phyloP scores from a whole-genome alignment of 2,888 invertebrate species.

The Calliopum simillimum region DNA sequence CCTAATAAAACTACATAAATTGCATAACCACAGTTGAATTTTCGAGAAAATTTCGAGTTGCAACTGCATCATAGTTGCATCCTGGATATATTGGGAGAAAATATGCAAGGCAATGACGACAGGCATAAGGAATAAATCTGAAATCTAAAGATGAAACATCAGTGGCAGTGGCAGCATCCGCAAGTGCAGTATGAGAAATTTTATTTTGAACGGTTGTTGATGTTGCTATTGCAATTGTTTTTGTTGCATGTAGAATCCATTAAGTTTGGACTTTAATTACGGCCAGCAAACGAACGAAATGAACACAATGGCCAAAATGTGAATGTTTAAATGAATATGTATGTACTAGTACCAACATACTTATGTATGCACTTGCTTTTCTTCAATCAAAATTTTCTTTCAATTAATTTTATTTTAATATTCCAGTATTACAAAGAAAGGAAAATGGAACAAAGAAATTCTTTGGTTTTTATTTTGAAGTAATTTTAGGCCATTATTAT shows the following conservation, averaged over 20 bases:
- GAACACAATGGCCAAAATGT: neutral
- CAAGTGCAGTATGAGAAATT: slow-evolving; percentile 10
- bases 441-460: no score
- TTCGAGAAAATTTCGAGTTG: slow-evolving; percentile 19
- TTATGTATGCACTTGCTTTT: no score
- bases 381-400: no score
- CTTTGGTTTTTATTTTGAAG: no score
- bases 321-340: neutral
- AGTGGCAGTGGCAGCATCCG: neutral
- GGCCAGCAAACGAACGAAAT: neutral
- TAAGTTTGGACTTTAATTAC: slow-evolving; percentile 25
- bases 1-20: slow-evolving; percentile 34
- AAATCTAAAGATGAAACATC: slow-evolving; percentile 2
- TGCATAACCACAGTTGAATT: slow-evolving; percentile 35
- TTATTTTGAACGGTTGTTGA: slow-evolving; percentile 1
- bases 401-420: no score
- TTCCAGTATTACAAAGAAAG: no score
- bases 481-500: no score
- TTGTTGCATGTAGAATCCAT: slow-evolving; percentile 15
- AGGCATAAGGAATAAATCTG: slow-evolving; percentile 14
- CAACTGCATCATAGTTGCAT: slow-evolving; percentile 10
- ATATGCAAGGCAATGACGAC: neutral
- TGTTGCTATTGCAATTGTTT: slow-evolving; percentile 1
- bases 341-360: no score
- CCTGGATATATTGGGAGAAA: neutral